Evolutionary conservation across 2,113 vertebrate species (phyloP).

Genomic region (Hystrix brachyura): DNA sequence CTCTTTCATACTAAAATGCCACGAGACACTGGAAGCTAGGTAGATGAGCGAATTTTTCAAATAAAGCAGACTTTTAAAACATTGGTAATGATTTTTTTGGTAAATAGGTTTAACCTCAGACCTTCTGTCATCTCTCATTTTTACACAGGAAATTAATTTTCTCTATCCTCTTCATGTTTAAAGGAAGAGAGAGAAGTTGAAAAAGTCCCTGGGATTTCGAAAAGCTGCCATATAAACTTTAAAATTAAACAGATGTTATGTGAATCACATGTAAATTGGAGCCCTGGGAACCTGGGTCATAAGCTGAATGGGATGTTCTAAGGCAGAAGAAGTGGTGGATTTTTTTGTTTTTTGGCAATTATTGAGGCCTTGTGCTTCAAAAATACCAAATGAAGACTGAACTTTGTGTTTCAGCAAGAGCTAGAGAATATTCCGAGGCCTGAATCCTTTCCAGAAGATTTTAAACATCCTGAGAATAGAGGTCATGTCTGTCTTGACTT

Average conservation of each 20-base stretch:
- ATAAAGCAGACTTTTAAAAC: constrained; percentile 86
- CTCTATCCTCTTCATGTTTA: constrained; percentile 86
- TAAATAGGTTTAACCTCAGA: constrained; percentile 91
- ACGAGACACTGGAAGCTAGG: constrained; percentile 83
- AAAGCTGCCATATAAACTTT: constrained; percentile 91
- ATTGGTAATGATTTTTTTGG: constrained; percentile 88
- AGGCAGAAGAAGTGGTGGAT: constrained; percentile 86
- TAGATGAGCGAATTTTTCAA: constrained; percentile 87
- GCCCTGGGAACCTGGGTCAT: constrained; percentile 86
- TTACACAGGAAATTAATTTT: constrained; percentile 94
- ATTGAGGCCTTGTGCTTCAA: constrained; percentile 85
- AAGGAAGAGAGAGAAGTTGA: constrained; percentile 86
- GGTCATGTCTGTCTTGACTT: neutral
- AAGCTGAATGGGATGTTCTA: constrained; percentile 87
- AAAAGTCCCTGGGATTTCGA: constrained; percentile 89
- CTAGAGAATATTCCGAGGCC: constrained; percentile 82
- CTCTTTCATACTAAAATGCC: constrained; percentile 81
- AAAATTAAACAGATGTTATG: constrained; percentile 94
- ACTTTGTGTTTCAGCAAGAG: constrained; percentile 79
- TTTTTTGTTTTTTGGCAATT: constrained; percentile 80
- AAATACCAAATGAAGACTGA: constrained; percentile 85
- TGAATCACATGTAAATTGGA: constrained; percentile 90
- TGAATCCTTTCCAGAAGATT: constrained; percentile 81
- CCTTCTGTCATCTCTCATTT: constrained; percentile 91
- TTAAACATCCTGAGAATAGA: constrained; percentile 62